These are phyloP conservation scores for Drosophila rhopaloa DNA, from an alignment of 1,140 invertebrate species.

Conservation along the genomic window DNA sequence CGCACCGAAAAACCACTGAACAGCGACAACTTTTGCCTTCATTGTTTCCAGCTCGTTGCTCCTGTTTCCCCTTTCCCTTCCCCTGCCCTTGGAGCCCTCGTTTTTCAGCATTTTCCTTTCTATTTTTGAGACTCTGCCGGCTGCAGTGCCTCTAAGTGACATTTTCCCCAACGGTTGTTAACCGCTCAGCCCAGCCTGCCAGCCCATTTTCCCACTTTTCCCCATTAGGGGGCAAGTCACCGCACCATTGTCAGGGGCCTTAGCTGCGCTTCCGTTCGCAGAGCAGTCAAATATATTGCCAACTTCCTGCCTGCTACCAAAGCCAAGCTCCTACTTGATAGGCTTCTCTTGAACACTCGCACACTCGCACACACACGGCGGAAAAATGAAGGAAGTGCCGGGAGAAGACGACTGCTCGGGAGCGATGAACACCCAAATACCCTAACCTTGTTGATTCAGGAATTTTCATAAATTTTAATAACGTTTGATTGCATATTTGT, in stretches of 20 bases:
- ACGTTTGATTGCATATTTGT: too few relatives aligned
- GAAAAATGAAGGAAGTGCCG: slow-evolving; percentile 17
- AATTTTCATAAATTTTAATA: background rate
- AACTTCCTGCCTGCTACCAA: slow-evolving; percentile 68
- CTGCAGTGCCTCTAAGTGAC: slow-evolving; percentile 56
- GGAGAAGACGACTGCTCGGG: background rate
- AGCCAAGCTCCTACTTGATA: slow-evolving; percentile 49
- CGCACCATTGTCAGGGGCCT: slow-evolving; percentile 60
- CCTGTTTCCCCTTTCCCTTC: slow-evolving; percentile 28
- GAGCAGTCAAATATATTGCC: slow-evolving; percentile 82
- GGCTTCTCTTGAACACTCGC: slow-evolving; percentile 42
- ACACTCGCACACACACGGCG: slow-evolving; percentile 18
- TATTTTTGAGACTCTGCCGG: slow-evolving; percentile 37
- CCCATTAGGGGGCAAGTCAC: slow-evolving; percentile 27
- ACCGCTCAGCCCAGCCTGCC: slow-evolving; percentile 31
- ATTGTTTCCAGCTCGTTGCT: slow-evolving; percentile 79
- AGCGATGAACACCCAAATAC: slow-evolving; percentile 7
- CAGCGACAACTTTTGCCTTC: slow-evolving; percentile 77
- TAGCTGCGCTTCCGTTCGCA: slow-evolving; percentile 74
- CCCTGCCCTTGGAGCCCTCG: slow-evolving; percentile 3
- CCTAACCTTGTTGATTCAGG: background rate
- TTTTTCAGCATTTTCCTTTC: slow-evolving; percentile 35
- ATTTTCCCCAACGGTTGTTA: slow-evolving; percentile 58
- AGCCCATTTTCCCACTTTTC: slow-evolving; percentile 20
- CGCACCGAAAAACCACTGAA: slow-evolving; percentile 51